Evolutionary conservation across 2,888 invertebrate species (phyloP).

Genomic region (Melieria crassipennis): DNA sequence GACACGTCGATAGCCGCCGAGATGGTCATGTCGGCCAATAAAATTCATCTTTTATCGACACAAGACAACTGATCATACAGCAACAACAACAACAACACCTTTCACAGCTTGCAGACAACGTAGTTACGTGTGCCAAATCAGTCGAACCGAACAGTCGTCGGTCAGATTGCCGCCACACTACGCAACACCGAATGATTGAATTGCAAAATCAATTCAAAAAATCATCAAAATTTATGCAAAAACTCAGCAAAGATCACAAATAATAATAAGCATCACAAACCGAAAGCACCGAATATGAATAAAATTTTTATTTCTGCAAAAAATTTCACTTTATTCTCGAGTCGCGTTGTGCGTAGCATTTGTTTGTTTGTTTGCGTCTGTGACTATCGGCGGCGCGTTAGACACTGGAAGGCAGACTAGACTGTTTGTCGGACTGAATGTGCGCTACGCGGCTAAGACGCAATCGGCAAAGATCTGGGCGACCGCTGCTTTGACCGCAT

Average conservation of each 20-base stretch:
- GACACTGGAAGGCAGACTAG: not conserved
- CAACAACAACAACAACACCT: not conserved
- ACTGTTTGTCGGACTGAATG: too few species aligned
- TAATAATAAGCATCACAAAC: not conserved
- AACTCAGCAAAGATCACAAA: not conserved
- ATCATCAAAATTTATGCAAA: not conserved
- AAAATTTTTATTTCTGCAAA: slow-evolving; percentile 59
- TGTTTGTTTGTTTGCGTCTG: slow-evolving; percentile 40
- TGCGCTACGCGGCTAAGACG: too few species aligned
- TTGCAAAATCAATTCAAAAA: too few species aligned
- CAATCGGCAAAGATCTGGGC: too few species aligned
- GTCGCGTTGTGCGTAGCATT: slow-evolving; percentile 53
- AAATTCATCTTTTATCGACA: slow-evolving; percentile 57
- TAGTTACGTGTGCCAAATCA: not conserved
- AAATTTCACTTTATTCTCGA: slow-evolving; percentile 56
- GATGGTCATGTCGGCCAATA: slow-evolving; percentile 59
- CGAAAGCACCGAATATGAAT: slow-evolving; percentile 23
- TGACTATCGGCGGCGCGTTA: slow-evolving; percentile 4
- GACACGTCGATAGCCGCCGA: slow-evolving; percentile 59
- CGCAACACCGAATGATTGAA: too few species aligned
- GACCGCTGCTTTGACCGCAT: too few species aligned
- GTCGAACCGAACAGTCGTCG: not conserved
- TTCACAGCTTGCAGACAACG: not conserved
- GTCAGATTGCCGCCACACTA: not conserved
- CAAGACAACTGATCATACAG: not conserved